phyloP scores from a whole-genome alignment of 2,888 invertebrate genomes.

The Calameuta filiformis region DNA sequence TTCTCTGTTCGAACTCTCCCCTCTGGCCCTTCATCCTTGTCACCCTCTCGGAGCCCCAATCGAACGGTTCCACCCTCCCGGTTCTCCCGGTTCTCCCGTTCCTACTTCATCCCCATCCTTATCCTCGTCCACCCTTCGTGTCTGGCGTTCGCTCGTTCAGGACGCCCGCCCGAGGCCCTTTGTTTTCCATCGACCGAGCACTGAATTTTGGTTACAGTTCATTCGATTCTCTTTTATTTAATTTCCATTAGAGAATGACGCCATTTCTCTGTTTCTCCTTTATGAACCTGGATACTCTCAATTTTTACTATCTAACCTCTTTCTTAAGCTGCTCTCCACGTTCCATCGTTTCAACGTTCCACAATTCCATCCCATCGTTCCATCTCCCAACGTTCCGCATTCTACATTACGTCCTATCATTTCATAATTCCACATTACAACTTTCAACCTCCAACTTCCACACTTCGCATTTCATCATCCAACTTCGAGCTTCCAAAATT shows the following conservation, averaged over 20 bases:
- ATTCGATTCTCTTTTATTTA: slow-evolving; percentile 55
- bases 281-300: background rate
- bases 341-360: no score
- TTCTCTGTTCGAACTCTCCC: slow-evolving; percentile 41
- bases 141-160: slow-evolving; percentile 9
- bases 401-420: no score
- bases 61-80: background rate
- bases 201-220: slow-evolving; percentile 58
- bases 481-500: no score
- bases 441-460: no score
- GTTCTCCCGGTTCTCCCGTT: background rate
- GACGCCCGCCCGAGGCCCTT: slow-evolving; percentile 37
- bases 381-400: no score
- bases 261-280: background rate
- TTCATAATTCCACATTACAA: no score
- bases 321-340: background rate
- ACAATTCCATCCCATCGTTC: no score
- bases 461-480: no score
- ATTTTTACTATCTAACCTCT: background rate
- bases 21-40: slow-evolving; percentile 1
- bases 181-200: slow-evolving; percentile 54
- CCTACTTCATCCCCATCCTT: slow-evolving; percentile 9
- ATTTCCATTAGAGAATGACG: slow-evolving; percentile 42
- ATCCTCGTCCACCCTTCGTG: no score
- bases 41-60: slow-evolving; percentile 9